Percentiles rank a stretch among this genome's conserved stretches.
Conservation (phyloP, 2,797 vertebrate species). For the Tarsius wallacei region DNA sequence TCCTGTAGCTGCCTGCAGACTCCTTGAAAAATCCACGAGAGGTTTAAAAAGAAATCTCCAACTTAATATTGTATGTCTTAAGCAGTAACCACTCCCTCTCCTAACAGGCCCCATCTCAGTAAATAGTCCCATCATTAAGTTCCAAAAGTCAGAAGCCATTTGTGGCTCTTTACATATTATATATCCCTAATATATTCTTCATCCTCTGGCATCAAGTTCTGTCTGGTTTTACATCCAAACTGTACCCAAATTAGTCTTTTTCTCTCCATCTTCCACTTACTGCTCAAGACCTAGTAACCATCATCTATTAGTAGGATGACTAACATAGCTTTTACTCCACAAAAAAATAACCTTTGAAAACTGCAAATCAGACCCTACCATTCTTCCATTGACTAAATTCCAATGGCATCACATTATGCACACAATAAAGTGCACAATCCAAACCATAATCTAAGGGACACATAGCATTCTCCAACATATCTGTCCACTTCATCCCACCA, state of each 20-base stretch:
- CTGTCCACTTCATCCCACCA: not conserved
- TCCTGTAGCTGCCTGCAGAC: not conserved
- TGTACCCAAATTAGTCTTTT: not conserved
- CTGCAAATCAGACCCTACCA: conserved; percentile 10
- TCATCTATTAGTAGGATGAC: not conserved
- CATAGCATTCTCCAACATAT: conserved; percentile 18
- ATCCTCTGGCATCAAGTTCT: not conserved
- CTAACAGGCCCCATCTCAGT: not conserved
- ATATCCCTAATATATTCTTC: not conserved
- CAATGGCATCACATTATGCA: not conserved
- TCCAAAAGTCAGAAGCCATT: not conserved
- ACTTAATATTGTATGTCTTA: not conserved
- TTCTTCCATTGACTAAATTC: not conserved
- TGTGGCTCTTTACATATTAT: not conserved
- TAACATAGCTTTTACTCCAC: not conserved
- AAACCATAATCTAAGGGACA: not conserved
- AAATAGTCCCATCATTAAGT: not conserved
- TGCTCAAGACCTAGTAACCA: not conserved
- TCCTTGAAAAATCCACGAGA: not conserved
- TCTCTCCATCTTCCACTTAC: conserved; percentile 1
- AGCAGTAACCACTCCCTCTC: not conserved
- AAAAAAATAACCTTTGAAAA: conserved; percentile 12
- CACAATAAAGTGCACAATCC: conserved; percentile 38
- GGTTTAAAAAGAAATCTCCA: conserved; percentile 53
- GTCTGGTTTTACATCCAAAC: conserved; percentile 22